Conservation (phyloP, 2,113 vertebrate genomes). For the Pampusana beccarii region DNA sequence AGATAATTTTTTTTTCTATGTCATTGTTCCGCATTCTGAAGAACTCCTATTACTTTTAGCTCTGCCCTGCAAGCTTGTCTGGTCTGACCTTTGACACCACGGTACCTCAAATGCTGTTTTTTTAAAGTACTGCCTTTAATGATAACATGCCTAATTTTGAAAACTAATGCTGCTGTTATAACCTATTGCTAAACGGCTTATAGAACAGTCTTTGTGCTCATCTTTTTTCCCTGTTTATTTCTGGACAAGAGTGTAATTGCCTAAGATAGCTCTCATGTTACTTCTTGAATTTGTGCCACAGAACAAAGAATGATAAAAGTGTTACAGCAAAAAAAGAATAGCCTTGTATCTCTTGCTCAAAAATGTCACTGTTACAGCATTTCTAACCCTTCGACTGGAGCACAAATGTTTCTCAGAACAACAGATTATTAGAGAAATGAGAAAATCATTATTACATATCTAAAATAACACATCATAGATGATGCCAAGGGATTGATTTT, state of each 20-base stretch:
- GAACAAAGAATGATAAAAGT: neutral
- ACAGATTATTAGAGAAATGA: neutral
- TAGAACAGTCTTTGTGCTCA: neutral
- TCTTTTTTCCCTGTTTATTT: slow-evolving; percentile 9
- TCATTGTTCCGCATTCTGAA: neutral
- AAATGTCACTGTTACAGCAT: neutral
- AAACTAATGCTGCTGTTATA: neutral
- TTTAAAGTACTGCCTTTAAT: neutral
- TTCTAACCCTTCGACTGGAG: neutral
- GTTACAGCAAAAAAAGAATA: neutral
- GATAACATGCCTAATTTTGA: neutral
- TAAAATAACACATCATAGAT: neutral
- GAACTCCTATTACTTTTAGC: neutral
- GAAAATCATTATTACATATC: neutral
- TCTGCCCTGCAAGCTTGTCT: neutral
- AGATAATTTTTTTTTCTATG: accelerated
- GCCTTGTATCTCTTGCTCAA: slow-evolving; percentile 4
- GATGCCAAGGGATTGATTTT: neutral
- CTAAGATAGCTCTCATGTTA: slow-evolving; percentile 4
- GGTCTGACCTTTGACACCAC: neutral
- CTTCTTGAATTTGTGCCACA: neutral
- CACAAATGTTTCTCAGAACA: neutral
- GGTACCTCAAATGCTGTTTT: neutral
- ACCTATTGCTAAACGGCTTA: neutral
- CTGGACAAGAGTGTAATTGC: neutral